Percentiles rank a stretch among this genome's conserved stretches.
Evolutionary conservation across 1,140 invertebrate species (phyloP).

Genomic region (Atta colombica): DNA sequence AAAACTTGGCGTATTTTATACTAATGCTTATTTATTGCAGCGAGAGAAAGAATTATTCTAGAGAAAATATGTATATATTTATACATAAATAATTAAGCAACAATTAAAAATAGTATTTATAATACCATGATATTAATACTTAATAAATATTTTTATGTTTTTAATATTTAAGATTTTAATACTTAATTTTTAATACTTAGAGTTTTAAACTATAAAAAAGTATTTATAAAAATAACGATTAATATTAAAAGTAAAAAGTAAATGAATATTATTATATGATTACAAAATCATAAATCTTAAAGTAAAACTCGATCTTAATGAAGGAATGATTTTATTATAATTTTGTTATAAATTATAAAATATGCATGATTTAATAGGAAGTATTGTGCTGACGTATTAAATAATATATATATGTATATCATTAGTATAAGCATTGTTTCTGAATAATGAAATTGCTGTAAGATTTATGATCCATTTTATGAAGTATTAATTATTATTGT

Average conservation of each 20-base stretch:
- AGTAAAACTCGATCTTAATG: not conserved
- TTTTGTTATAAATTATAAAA: not conserved
- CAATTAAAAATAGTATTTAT: slow-evolving; percentile 24
- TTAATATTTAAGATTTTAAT: not conserved
- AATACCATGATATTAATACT: not conserved
- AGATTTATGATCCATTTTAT: not conserved
- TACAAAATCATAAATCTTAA: not conserved
- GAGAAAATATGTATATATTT: not conserved
- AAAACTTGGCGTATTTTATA: slow-evolving; percentile 45
- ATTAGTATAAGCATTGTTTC: not conserved
- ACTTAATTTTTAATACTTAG: not conserved
- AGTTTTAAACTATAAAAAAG: not conserved
- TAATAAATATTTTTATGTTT: not conserved
- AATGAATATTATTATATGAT: not conserved
- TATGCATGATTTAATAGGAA: not conserved
- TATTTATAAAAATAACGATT: not conserved
- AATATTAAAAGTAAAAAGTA: not conserved
- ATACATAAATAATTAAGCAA: slow-evolving; percentile 22
- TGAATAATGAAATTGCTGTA: not conserved
- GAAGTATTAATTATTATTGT: slow-evolving; percentile 23
- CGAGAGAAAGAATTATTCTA: not conserved
- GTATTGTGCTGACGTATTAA: not conserved
- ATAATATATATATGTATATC: not conserved
- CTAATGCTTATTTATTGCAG: slow-evolving; percentile 47
- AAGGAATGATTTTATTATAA: not conserved